Conservation (phyloP, 92 coral and sea anemone species). For the Palythoa caribaeorum region DNA sequence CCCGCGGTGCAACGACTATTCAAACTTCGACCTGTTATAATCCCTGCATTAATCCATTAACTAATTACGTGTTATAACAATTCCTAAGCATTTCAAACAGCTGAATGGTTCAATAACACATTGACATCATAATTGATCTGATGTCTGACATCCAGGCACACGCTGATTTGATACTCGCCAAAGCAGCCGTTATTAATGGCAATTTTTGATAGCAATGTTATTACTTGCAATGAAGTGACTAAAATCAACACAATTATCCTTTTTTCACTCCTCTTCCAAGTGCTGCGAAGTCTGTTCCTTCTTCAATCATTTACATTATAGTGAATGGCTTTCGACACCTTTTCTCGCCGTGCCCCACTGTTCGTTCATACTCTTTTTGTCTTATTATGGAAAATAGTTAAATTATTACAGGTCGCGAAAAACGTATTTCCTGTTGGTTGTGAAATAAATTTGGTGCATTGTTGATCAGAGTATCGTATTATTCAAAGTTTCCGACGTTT, state of each 20-base stretch:
- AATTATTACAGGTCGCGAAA: neutral
- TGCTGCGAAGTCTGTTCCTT: neutral
- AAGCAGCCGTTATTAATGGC: neutral
- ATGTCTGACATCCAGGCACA: neutral
- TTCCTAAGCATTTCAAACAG: slow-evolving; percentile 34
- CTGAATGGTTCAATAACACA: slow-evolving; percentile 25
- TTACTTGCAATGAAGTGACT: neutral
- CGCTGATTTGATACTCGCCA: slow-evolving; percentile 3
- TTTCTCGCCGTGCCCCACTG: neutral
- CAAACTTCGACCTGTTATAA: neutral
- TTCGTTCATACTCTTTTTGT: neutral
- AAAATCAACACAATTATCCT: neutral
- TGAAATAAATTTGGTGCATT: neutral
- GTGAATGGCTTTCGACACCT: neutral
- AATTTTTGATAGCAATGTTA: neutral
- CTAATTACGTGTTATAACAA: slow-evolving; percentile 29
- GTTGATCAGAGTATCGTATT: slow-evolving; percentile 11
- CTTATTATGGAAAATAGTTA: neutral
- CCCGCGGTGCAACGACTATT: neutral
- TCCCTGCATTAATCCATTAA: slow-evolving; percentile 34
- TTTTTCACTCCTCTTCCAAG: neutral
- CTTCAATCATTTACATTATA: neutral
- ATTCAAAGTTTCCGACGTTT: slow-evolving; percentile 39
- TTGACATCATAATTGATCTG: slow-evolving; percentile 26
- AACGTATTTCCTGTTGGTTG: neutral